phyloP scores from a whole-genome alignment of 2,888 invertebrate genomes.

The Lucinisca nassula region DNA sequence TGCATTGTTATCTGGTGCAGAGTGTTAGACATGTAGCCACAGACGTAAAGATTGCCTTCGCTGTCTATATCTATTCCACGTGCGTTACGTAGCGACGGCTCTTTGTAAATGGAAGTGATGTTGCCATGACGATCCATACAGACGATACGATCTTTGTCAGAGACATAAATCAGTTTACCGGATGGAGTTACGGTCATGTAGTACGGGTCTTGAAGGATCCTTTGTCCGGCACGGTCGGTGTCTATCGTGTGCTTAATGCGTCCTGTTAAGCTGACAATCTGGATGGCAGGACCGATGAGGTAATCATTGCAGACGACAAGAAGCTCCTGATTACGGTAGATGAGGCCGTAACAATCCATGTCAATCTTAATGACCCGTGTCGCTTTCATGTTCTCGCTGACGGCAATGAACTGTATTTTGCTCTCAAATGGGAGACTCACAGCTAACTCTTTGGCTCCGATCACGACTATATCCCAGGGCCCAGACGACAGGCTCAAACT shows the following conservation, averaged over 20 bases:
- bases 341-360: slow-evolving; percentile 67
- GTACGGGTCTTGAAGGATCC: slow-evolving; percentile 63
- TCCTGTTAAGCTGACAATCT: slow-evolving; percentile 63
- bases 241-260: slow-evolving; percentile 69
- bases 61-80: slow-evolving; percentile 63
- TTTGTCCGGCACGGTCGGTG: slow-evolving; percentile 56
- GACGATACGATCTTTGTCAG: slow-evolving; percentile 67
- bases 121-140: slow-evolving; percentile 71
- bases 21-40: slow-evolving; percentile 68
- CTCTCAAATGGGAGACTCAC: slow-evolving; percentile 67
- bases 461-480: slow-evolving; percentile 64
- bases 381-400: slow-evolving; percentile 54
- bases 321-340: slow-evolving; percentile 62
- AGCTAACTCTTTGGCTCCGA: slow-evolving; percentile 60
- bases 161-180: slow-evolving; percentile 67
- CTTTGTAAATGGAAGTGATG: slow-evolving; percentile 64
- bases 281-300: slow-evolving; percentile 63
- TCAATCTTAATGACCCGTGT: slow-evolving; percentile 63
- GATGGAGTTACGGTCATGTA: slow-evolving; percentile 65
- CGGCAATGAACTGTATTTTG: slow-evolving; percentile 66
- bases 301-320: slow-evolving; percentile 71
- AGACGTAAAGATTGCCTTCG: slow-evolving; percentile 68
- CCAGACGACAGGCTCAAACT: slow-evolving; percentile 61
- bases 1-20: slow-evolving; percentile 67
- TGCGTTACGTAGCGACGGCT: slow-evolving; percentile 53